Percentiles rank a stretch among this genome's conserved stretches.
phyloP scores from a whole-genome alignment of 2,888 invertebrate genomes.

The Phania funesta region DNA sequence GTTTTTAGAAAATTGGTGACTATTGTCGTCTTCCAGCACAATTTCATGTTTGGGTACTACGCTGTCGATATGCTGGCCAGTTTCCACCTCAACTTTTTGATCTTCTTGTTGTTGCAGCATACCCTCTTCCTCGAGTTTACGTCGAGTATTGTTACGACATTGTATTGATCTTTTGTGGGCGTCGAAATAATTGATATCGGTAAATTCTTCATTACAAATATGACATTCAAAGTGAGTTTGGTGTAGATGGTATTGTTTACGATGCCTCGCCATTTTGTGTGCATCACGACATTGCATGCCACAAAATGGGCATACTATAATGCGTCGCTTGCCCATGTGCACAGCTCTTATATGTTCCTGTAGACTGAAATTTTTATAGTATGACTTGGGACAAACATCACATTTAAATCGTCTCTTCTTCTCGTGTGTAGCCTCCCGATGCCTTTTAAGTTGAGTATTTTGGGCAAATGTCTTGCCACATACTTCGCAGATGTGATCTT shows the following conservation, averaged over 20 bases:
- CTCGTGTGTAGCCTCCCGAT: constrained; percentile 76
- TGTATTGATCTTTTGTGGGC: constrained; percentile 77
- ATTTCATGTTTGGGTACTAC: constrained; percentile 34
- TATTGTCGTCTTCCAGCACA: constrained; percentile 27
- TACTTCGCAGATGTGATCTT: constrained; percentile 76
- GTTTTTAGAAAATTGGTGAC: constrained; percentile 42
- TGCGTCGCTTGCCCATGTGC: constrained; percentile 76
- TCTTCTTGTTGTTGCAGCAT: constrained; percentile 49
- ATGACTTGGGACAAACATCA: constrained; percentile 74
- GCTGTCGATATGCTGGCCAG: not conserved
- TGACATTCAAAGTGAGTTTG: constrained; percentile 74
- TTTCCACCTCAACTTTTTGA: not conserved
- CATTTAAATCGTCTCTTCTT: constrained; percentile 76
- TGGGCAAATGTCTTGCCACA: constrained; percentile 77
- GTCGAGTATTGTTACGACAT: constrained; percentile 76
- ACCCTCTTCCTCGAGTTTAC: constrained; percentile 67
- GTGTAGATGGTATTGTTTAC: constrained; percentile 75
- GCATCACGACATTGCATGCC: constrained; percentile 78
- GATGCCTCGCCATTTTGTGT: constrained; percentile 77
- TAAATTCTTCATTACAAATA: constrained; percentile 76
- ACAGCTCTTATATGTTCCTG: constrained; percentile 77
- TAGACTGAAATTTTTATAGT: constrained; percentile 76
- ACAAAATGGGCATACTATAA: constrained; percentile 76
- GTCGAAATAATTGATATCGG: constrained; percentile 76
- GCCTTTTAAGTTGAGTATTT: constrained; percentile 76